Base-by-base conservation (phyloP, 2,113 vertebrate genomes). In the Halichoeres trimaculatus region DNA sequence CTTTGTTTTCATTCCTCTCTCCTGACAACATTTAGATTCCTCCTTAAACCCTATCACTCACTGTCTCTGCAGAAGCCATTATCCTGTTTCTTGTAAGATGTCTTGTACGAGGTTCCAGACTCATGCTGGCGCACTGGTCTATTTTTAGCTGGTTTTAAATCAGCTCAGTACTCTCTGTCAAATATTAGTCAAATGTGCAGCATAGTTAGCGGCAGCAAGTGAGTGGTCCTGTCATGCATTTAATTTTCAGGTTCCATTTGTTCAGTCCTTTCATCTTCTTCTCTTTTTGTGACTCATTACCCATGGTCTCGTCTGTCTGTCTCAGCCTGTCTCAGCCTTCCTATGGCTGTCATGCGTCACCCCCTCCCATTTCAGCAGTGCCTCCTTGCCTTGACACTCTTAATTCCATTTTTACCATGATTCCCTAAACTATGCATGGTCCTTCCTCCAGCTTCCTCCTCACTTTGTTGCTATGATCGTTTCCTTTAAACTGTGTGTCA, bases 401-500 rank as follows among this genome's bases (percentile, higher is more conserved):
- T 23, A 70, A 63, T 65, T 81, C 57, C 11, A 13, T 12, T 16
- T 24, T 76, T 76, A 70, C 85, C 82, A 82, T 86, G 80, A 86
- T 90, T 85, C 87, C 78, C 80, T 48, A 59, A 78, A 72, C 79
- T 38, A 85, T 17, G 75, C 36, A 0, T 83, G 81, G 55, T 79
- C 75, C 52, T 57, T 60, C 36, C 50, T 73, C 35, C 45, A 56
- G 19, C 40, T 20, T 52, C n/a, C 23, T 35, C 43, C 34, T 66
- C 40, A 53, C 56, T 13, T 52, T 59, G 50, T 83, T 57, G 17
- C 59, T 72, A n/a, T 70, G 78, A 85, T 78, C n/a, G 7, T 78
- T 81, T 66, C 50, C 52, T 66, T 84, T 84, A 78, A 45, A 62
- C 55, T 59, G 13, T 4, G 34, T 41, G 70, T 70, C 61, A 45